These are phyloP conservation scores for Microchrysa polita DNA, from an alignment of 2,888 invertebrate genomes.

Conservation along the genomic window DNA sequence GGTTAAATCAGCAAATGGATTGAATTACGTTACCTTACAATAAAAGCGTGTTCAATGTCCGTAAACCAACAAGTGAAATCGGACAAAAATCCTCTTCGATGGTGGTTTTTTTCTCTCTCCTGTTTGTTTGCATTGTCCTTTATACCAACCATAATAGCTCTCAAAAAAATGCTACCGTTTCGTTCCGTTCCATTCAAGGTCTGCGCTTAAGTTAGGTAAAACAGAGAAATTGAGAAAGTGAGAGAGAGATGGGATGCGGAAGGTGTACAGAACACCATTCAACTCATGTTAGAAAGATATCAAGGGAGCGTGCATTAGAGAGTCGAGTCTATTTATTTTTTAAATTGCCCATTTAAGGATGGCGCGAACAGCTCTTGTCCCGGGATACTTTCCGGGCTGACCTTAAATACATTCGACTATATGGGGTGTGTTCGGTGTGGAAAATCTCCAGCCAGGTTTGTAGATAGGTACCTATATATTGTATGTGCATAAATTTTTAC, in stretches of 20 bases:
- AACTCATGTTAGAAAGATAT: conserved; percentile 20
- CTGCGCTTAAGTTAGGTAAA: conserved; percentile 15
- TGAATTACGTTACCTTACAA: conserved; percentile 18
- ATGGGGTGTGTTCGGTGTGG: conserved; percentile 10
- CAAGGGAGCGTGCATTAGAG: conserved; percentile 39
- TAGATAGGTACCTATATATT: no score
- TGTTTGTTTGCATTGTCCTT: no score
- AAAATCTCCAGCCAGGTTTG: no score
- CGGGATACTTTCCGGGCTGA: conserved; percentile 11
- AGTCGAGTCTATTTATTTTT: conserved; percentile 46
- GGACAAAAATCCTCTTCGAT: background rate
- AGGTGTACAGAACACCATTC: conserved; percentile 30
- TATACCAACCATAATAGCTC: conserved; percentile 1
- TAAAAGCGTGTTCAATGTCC: conserved; percentile 16
- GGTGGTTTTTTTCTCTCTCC: background rate
- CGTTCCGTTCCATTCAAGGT: background rate
- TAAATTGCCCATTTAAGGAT: conserved; percentile 48
- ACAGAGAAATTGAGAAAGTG: no score
- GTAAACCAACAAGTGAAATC: conserved; percentile 18
- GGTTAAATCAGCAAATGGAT: conserved; percentile 34
- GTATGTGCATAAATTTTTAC: conserved; percentile 41
- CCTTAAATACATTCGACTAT: conserved; percentile 3
- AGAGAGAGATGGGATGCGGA: no score
- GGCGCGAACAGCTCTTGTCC: conserved; percentile 39
- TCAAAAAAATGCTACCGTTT: conserved; percentile 27